Conservation (phyloP, 1,140 invertebrate species). For the Bombus pascuorum region DNA sequence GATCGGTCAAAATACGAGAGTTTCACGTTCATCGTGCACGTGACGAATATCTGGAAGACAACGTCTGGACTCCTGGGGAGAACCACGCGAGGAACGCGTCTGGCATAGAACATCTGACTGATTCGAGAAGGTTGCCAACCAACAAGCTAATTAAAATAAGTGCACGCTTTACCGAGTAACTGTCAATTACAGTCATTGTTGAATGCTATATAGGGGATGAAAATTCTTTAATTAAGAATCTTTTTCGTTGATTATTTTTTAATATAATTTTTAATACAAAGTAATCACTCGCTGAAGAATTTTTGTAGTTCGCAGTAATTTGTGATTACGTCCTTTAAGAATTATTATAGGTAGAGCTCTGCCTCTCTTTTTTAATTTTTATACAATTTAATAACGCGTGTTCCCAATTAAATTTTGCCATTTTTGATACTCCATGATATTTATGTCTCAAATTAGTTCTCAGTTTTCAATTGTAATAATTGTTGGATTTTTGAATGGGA, state of each 20-base stretch:
- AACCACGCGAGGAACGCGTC: not conserved
- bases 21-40: not conserved
- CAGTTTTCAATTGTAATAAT: not conserved
- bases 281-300: too few relatives aligned
- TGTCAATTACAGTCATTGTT: too few relatives aligned
- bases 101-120: not conserved
- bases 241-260: too few relatives aligned
- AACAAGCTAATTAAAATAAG: not conserved
- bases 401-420: too few relatives aligned
- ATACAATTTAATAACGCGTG: not conserved
- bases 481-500: too few relatives aligned
- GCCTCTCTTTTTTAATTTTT: not conserved
- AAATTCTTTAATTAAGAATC: not conserved
- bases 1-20: slow-evolving; percentile 32
- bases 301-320: too few relatives aligned
- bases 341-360: not conserved
- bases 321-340: not conserved
- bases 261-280: too few relatives aligned
- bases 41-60: slow-evolving; percentile 20
- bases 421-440: too few relatives aligned
- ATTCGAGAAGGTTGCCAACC: too few relatives aligned
- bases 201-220: not conserved
- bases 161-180: too few relatives aligned
- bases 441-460: not conserved
- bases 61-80: not conserved